Evolutionary conservation across 2,888 invertebrate genomes (phyloP).

Genomic region (Leucophenga maculata): DNA sequence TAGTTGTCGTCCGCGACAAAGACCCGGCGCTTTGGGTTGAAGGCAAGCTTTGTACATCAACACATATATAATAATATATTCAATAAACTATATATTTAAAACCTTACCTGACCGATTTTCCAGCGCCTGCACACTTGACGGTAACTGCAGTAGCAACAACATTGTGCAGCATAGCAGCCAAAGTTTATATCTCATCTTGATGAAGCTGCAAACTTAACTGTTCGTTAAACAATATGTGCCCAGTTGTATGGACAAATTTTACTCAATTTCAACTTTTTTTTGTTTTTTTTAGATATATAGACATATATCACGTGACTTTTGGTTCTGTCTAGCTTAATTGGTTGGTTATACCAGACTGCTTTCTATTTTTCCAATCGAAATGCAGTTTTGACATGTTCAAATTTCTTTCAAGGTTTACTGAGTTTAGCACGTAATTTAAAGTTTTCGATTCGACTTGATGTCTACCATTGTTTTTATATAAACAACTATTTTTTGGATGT

Average conservation of each 20-base stretch:
- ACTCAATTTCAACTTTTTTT: not conserved
- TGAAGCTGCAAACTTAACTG: not conserved
- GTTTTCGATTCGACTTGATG: not conserved
- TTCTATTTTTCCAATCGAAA: not conserved
- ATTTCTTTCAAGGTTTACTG: conserved; percentile 21
- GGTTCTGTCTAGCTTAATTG: not conserved
- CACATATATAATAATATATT: not conserved
- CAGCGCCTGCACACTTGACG: not conserved
- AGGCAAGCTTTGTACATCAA: conserved; percentile 54
- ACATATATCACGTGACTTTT: conserved; percentile 8
- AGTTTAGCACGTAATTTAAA: conserved; percentile 10
- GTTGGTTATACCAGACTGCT: not conserved
- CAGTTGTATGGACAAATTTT: not conserved
- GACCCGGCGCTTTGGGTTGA: conserved; percentile 57
- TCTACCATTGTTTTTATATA: not conserved
- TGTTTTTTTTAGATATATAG: not conserved
- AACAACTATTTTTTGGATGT: not conserved
- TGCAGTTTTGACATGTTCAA: conserved; percentile 30
- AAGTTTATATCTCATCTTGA: conserved; percentile 14
- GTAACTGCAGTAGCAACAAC: not conserved
- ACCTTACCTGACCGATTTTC: conserved; percentile 13
- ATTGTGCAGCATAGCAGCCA: not conserved
- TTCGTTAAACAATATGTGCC: not conserved
- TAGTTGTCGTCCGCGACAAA: conserved; percentile 58
- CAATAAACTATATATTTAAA: not conserved